These are phyloP conservation scores for Heliothis subflexa DNA, from an alignment of 1,140 invertebrate genomes.

Conservation along the genomic window DNA sequence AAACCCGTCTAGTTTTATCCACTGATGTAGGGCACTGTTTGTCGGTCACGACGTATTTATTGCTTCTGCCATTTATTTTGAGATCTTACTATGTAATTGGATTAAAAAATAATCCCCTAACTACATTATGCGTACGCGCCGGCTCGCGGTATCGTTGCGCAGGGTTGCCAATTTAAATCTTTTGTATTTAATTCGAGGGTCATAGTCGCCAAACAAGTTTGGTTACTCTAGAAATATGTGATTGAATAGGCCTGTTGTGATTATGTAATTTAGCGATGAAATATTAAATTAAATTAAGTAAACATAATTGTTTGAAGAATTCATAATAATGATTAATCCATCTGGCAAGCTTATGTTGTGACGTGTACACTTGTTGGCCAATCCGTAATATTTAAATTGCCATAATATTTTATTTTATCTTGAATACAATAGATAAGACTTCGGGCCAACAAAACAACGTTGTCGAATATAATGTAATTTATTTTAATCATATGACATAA, in stretches of 20 bases:
- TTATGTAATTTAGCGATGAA: too few species aligned
- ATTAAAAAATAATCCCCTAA: conserved; percentile 47
- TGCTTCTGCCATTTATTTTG: conserved; percentile 43
- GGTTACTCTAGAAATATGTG: too few species aligned
- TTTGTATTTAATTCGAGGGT: neutral
- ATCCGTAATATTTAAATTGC: conserved; percentile 4
- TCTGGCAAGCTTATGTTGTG: neutral
- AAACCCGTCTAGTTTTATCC: conserved; percentile 44
- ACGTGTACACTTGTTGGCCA: neutral
- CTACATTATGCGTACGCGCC: conserved; percentile 32
- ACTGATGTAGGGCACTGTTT: conserved; percentile 45
- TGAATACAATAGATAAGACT: neutral
- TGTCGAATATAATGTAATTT: neutral
- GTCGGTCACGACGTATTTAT: conserved; percentile 49
- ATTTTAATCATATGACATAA: conserved; percentile 1
- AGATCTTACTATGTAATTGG: conserved; percentile 49
- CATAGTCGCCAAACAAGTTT: neutral
- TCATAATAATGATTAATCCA: neutral
- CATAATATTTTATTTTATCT: neutral
- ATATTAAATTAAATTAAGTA: too few species aligned
- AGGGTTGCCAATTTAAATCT: conserved; percentile 10
- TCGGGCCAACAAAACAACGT: neutral
- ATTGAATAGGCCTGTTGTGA: too few species aligned
- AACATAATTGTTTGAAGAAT: too few species aligned
- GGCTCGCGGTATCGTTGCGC: neutral